Evolutionary conservation across 2,797 vertebrate species (phyloP).

Genomic region (Chlorospingus semifuscus): DNA sequence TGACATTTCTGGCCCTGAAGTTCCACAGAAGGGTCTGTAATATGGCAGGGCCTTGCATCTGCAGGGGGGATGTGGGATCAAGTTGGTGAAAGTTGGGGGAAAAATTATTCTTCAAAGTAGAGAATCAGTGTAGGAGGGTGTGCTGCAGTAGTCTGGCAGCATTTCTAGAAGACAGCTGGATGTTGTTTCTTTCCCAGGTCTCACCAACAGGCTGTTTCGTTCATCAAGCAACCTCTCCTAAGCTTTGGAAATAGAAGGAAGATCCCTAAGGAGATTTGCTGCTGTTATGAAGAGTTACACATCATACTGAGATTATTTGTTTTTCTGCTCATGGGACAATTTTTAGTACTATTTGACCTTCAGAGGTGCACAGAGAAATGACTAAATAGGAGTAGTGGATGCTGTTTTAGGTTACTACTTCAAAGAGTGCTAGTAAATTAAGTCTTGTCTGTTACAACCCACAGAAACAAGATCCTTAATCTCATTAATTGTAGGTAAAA

Average conservation of each 20-base stretch:
- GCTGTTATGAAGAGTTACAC: not conserved
- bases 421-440: not conserved
- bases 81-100: fast-evolving
- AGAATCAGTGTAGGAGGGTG: not conserved
- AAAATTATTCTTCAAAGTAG: not conserved
- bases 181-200: not conserved
- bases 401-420: not conserved
- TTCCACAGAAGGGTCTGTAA: not conserved
- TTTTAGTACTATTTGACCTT: not conserved
- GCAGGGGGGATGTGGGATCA: not conserved
- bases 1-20: not conserved
- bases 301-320: too few relatives aligned
- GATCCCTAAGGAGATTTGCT: not conserved
- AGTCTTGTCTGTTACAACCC: not conserved
- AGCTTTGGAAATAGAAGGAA: not conserved
- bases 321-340: not conserved
- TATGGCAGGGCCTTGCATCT: not conserved
- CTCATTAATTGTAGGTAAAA: not conserved
- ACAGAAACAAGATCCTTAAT: not conserved
- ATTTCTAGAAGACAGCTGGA: not conserved
- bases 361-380: not conserved
- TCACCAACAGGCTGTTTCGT: not conserved
- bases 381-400: not conserved
- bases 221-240: not conserved
- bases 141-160: not conserved